These are phyloP conservation scores for Plotosus lineatus DNA, from an alignment of 2,113 vertebrate genomes.

Conservation along the genomic window DNA sequence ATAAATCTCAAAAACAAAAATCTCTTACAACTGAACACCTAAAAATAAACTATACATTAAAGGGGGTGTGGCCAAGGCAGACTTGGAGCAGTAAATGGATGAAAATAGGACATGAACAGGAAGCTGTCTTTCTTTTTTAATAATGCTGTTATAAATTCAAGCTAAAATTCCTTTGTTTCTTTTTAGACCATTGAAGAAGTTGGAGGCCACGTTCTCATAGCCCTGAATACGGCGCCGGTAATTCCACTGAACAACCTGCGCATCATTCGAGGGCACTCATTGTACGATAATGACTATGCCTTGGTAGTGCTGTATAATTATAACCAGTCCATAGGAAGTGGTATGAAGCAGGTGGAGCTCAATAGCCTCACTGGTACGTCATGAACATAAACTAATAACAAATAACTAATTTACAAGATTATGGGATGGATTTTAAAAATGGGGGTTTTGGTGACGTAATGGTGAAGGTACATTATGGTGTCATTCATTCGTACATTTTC, in stretches of 20 bases:
- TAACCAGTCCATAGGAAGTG: conserved; percentile 60
- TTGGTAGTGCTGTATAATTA: conserved; percentile 82
- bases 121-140: not conserved
- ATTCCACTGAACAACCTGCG: conserved; percentile 89
- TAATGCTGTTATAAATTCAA: not conserved
- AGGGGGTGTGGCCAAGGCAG: not conserved
- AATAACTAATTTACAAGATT: not conserved
- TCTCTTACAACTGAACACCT: not conserved
- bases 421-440: too few species aligned
- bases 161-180: not conserved
- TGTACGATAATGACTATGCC: conserved; percentile 78
- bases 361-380: conserved; percentile 81
- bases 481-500: too few species aligned
- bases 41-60: not conserved
- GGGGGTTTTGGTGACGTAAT: not conserved
- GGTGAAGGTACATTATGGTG: not conserved
- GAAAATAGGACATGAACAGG: not conserved
- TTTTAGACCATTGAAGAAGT: conserved; percentile 90
- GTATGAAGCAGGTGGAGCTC: conserved; percentile 76
- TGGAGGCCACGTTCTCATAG: conserved; percentile 89
- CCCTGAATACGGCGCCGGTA: conserved; percentile 78
- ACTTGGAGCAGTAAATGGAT: not conserved
- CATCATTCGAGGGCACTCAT: conserved; percentile 88
- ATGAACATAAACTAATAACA: not conserved
- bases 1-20: not conserved